phyloP scores from a whole-genome alignment of 1,140 invertebrate genomes.

The Drosophila novamexicana region DNA sequence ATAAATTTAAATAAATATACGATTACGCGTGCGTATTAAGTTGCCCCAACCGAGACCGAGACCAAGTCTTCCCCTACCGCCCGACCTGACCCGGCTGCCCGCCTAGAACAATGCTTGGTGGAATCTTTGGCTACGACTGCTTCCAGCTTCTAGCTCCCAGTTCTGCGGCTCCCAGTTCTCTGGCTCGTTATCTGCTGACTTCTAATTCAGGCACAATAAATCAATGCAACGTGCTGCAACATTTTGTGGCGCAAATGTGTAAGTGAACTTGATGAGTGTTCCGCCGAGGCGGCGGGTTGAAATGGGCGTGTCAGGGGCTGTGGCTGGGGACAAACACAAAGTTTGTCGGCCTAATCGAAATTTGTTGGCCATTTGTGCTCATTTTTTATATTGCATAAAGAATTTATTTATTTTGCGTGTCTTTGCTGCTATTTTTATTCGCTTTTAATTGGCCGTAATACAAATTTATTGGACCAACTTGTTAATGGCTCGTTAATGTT shows the following conservation, averaged over 20 bases:
- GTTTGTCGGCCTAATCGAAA: constrained; percentile 74
- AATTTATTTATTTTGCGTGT: constrained; percentile 42
- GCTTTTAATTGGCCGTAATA: constrained; percentile 82
- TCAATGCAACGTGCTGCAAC: constrained; percentile 82
- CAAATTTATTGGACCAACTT: constrained; percentile 77
- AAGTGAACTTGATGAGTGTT: constrained; percentile 76
- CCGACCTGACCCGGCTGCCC: not conserved
- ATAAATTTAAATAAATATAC: constrained; percentile 84
- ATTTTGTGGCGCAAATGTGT: constrained; percentile 79
- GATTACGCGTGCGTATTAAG: constrained; percentile 83
- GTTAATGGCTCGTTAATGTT: constrained; percentile 80
- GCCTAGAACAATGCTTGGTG: constrained; percentile 65
- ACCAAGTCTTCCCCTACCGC: not conserved
- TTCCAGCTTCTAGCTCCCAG: constrained; percentile 25
- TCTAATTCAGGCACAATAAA: constrained; percentile 81
- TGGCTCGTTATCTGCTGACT: constrained; percentile 79
- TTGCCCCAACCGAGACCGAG: constrained; percentile 60
- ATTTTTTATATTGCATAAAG: constrained; percentile 39
- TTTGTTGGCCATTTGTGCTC: constrained; percentile 79
- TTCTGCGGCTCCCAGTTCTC: constrained; percentile 25
- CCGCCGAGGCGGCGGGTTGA: constrained; percentile 6
- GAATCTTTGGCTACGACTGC: constrained; percentile 15
- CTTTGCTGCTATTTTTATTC: constrained; percentile 73
- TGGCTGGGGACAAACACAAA: constrained; percentile 53
- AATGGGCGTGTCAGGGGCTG: not conserved